phyloP scores from a whole-genome alignment of 1,140 invertebrate genomes.

The Cherax destructor region DNA sequence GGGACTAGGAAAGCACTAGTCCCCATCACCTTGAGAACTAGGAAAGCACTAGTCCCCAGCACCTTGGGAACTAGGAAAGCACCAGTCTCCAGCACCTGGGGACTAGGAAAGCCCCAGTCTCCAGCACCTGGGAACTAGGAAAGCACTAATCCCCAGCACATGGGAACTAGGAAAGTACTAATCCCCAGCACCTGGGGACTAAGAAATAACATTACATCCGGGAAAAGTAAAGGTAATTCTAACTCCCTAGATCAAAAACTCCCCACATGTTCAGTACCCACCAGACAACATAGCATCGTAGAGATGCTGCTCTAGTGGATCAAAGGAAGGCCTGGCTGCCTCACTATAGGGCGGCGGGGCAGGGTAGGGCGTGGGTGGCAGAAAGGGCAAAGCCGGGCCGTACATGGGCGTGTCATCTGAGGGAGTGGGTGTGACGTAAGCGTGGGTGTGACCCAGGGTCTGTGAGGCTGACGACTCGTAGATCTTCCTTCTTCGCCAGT shows the following conservation, averaged over 20 bases:
- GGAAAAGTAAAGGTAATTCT: no score
- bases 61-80: no score
- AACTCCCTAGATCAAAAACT: not conserved
- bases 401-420: conserved; percentile 63
- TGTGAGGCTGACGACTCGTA: conserved; percentile 63
- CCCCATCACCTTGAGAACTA: no score
- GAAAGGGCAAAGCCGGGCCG: conserved; percentile 52
- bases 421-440: conserved; percentile 49
- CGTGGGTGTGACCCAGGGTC: conserved; percentile 47
- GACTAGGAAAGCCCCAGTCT: no score
- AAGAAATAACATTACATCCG: no score
- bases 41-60: no score
- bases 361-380: conserved; percentile 53
- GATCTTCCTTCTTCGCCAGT: conserved; percentile 59
- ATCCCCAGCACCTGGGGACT: no score
- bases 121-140: no score
- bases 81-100: no score
- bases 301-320: conserved; percentile 57
- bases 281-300: conserved; percentile 55
- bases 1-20: no score
- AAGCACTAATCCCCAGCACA: no score
- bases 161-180: no score
- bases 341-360: conserved; percentile 61
- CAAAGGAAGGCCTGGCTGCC: conserved; percentile 40
- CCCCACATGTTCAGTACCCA: not conserved